phyloP scores from a whole-genome alignment of 2,888 invertebrate species.

The Limnephilus marmoratus region DNA sequence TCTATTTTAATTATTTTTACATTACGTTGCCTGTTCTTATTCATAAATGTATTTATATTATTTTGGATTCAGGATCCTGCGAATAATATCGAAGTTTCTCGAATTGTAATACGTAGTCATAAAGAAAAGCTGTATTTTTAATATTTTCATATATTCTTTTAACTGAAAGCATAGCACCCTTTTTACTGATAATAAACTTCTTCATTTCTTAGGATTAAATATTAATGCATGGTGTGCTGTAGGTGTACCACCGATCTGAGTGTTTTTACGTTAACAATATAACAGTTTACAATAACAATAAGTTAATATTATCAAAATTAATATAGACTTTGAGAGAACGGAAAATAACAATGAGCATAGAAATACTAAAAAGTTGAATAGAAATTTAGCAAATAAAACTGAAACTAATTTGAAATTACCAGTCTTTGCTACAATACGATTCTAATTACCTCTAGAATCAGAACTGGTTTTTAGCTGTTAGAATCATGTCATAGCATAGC shows the following conservation, averaged over 20 bases:
- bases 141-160: slow-evolving; percentile 3
- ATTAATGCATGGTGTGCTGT: neutral
- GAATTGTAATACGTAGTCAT: neutral
- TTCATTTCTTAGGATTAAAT: neutral
- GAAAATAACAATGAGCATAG: neutral
- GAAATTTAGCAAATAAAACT: neutral
- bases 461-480: neutral
- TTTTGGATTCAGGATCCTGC: slow-evolving; percentile 36
- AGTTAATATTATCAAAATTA: neutral
- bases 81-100: neutral
- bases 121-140: neutral
- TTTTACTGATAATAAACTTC: neutral
- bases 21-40: neutral
- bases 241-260: neutral
- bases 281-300: neutral
- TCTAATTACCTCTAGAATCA: neutral
- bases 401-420: neutral
- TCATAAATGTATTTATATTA: slow-evolving; percentile 15
- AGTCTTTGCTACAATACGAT: neutral
- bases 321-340: neutral
- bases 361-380: neutral
- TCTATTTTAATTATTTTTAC: neutral
- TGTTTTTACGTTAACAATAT: neutral
- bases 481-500: neutral
- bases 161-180: slow-evolving; percentile 2